These are phyloP conservation scores for Aldabrachelys gigantea DNA, from an alignment of 2,113 vertebrate genomes.

Conservation along the genomic window DNA sequence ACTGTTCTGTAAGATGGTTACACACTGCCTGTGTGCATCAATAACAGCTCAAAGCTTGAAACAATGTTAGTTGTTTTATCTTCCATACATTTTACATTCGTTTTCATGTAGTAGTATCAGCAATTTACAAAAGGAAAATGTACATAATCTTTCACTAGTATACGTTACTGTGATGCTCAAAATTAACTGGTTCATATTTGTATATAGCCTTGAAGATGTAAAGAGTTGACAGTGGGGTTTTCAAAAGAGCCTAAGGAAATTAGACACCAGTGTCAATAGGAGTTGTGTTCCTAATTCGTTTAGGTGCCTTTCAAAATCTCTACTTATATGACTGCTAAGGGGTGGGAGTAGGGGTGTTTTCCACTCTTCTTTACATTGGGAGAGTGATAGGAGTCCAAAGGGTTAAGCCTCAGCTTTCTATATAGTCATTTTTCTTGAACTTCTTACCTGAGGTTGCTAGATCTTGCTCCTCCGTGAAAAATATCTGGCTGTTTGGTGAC, in stretches of 20 bases:
- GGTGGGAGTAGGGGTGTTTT: neutral
- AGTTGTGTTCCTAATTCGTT: neutral
- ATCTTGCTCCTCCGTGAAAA: constrained; percentile 39
- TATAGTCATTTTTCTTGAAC: neutral
- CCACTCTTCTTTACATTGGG: neutral
- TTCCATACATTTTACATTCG: neutral
- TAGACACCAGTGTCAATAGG: neutral
- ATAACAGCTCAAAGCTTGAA: neutral
- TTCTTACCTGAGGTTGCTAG: neutral
- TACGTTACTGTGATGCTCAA: neutral
- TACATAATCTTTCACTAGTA: neutral
- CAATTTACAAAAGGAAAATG: neutral
- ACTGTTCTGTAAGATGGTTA: neutral
- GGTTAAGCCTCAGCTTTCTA: neutral
- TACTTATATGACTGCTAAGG: neutral
- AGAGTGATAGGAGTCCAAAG: neutral
- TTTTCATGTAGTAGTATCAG: neutral
- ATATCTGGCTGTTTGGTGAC: neutral
- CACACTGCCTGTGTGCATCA: rapidly evolving
- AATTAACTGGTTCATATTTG: neutral
- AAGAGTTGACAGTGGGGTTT: neutral
- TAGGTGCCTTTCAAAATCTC: neutral
- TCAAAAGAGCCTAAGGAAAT: neutral
- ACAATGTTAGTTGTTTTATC: rapidly evolving
- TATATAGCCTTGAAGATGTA: neutral